These are phyloP conservation scores for Ficedula albicollis DNA, from an alignment of 2,797 vertebrate species.

Conservation along the genomic window DNA sequence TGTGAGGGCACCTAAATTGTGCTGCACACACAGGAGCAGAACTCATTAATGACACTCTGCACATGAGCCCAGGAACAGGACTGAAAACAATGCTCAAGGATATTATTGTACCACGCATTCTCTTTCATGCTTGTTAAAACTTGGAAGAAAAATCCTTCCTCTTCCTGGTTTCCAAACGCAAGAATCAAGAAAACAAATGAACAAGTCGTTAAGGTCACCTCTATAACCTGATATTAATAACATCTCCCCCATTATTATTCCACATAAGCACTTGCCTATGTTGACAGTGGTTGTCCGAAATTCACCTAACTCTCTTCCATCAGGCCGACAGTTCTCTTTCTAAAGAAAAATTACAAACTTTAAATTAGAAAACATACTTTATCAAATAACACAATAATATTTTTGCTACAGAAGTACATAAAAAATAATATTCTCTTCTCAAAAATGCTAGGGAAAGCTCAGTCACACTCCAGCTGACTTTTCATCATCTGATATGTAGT, in stretches of 20 bases:
- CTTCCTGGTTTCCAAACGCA: background rate
- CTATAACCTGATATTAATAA: background rate
- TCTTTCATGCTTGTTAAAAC: background rate
- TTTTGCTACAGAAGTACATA: background rate
- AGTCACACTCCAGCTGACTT: background rate
- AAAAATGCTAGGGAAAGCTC: background rate
- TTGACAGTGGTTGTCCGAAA: constrained; percentile 95
- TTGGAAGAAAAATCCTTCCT: background rate
- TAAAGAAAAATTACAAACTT: constrained; percentile 58
- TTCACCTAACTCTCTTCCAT: constrained; percentile 92
- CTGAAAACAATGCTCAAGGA: background rate
- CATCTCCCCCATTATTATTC: background rate
- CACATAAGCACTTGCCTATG: constrained; percentile 81
- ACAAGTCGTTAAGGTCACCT: background rate
- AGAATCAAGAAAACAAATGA: background rate
- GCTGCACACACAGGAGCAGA: background rate
- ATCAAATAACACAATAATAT: background rate
- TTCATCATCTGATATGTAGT: background rate
- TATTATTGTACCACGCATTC: rapidly evolving
- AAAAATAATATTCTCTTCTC: background rate
- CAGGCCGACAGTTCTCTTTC: constrained; percentile 96
- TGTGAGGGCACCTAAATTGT: background rate
- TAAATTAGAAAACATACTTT: background rate
- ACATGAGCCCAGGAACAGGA: background rate
- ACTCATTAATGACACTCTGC: background rate